These are phyloP conservation scores for Ephialtes manifestator DNA, from an alignment of 2,888 invertebrate genomes.

Conservation along the genomic window DNA sequence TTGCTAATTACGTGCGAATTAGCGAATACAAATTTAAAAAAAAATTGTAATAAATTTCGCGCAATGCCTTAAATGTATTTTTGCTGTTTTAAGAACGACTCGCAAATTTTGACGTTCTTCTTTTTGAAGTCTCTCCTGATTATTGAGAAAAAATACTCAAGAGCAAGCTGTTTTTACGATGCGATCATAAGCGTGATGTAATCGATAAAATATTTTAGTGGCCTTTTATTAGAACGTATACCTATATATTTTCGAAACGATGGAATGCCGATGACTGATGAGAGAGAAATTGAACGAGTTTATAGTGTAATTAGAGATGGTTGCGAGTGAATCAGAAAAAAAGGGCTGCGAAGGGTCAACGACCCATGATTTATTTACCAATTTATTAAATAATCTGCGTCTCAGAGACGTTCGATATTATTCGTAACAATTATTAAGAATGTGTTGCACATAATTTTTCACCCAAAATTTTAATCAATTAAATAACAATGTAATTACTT, in stretches of 20 bases:
- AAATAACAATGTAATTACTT: too few relatives aligned
- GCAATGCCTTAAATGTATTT: slow-evolving; percentile 45
- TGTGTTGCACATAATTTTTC: too few relatives aligned
- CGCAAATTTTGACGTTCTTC: slow-evolving; percentile 15
- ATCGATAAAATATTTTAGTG: slow-evolving; percentile 71
- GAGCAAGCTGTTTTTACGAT: slow-evolving; percentile 44
- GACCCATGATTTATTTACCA: neutral
- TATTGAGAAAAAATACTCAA: slow-evolving; percentile 49
- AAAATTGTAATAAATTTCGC: slow-evolving; percentile 20
- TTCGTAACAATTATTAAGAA: slow-evolving; percentile 23
- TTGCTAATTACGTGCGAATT: neutral
- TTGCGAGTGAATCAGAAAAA: slow-evolving; percentile 5
- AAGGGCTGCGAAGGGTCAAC: slow-evolving; percentile 15
- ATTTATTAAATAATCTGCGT: neutral
- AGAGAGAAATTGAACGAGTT: slow-evolving; percentile 27
- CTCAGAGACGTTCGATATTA: slow-evolving; percentile 51
- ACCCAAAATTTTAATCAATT: too few relatives aligned
- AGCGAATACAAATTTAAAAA: neutral
- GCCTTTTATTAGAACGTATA: slow-evolving; percentile 71
- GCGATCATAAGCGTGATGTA: slow-evolving; percentile 54
- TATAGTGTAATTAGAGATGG: slow-evolving; percentile 36
- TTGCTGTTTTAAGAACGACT: slow-evolving; percentile 21
- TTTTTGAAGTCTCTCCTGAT: slow-evolving; percentile 9
- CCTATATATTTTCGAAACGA: slow-evolving; percentile 65
- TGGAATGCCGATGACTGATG: slow-evolving; percentile 37